Evolutionary conservation across 2,888 invertebrate species (phyloP), one percentile per base, ranked within the genome.

Genomic region (Acleris emargana): DNA sequence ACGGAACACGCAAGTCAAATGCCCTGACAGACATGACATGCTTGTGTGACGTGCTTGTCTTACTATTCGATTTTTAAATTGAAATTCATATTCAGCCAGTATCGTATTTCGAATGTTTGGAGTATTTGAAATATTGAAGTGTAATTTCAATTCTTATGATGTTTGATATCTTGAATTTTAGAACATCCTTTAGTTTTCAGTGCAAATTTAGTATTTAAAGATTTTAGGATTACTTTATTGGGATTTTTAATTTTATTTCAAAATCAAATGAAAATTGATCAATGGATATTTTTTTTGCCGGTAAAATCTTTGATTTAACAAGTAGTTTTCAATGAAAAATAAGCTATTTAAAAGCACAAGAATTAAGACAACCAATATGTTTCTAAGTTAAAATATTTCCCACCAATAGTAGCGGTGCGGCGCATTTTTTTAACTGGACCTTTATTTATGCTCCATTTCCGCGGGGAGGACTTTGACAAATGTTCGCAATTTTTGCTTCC

Each of bases 381-480:
- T 38, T 64, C 59, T 69, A 68, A 66, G 67, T 25, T 59, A 59
- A 58, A 43, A 45, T 67, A 63, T 45, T 62, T 58, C 42, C 50
- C 18, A 60, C 66, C 68, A 43, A 58, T 81, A 68, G 82, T 84
- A 81, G 72, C 69, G 74, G 78, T 45, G 55, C 68, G 69, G 70
- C 69, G 78, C 81, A 66, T 85, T 84, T 84, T 86, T 88, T 85
- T 80, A 80, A 83, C 87, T 81, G 85, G 84, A 82, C 87, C 60
- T 83, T 90, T 89, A 89, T 90, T 90, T 91, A 91, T 89, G 89
- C 87, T 82, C 84, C 85, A 86, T 87, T 89, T 90, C 90, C 89
- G 87, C 78, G 72, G 83, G 78, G 84, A 80, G 82, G 88, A 89
- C 89, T 89, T 89, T 91, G 90, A 90, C 88, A 88, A 89, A 91